phyloP scores from a whole-genome alignment of 2,113 vertebrate genomes.

The Neopipo cinnamomea region DNA sequence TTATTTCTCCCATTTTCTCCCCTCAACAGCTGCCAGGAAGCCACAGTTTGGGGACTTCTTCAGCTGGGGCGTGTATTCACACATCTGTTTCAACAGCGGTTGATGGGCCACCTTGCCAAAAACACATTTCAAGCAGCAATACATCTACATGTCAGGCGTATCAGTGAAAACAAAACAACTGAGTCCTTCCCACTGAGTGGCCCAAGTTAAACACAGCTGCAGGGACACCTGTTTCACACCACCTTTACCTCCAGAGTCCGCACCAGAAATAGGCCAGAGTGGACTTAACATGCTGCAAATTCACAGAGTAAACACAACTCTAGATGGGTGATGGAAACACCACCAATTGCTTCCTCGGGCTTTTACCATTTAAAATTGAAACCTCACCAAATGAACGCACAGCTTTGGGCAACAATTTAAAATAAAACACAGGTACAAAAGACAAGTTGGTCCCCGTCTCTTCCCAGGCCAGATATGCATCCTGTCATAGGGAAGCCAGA shows the following conservation, averaged over 20 bases:
- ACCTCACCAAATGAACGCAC: not conserved
- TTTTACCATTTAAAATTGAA: not conserved
- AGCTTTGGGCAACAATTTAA: not conserved
- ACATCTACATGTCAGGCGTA: not conserved
- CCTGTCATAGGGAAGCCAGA: not conserved
- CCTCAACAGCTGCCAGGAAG: not conserved
- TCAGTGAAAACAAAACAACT: not conserved
- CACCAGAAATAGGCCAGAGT: not conserved
- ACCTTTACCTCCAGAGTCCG: not conserved
- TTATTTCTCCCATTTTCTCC: not conserved
- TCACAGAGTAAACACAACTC: not conserved
- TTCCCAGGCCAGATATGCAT: not conserved
- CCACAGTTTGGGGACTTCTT: not conserved
- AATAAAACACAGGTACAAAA: not conserved
- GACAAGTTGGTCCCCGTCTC: not conserved
- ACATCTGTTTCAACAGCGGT: not conserved
- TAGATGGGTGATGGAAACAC: not conserved
- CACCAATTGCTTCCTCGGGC: fast-evolving
- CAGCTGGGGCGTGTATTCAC: not conserved
- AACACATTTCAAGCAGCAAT: not conserved
- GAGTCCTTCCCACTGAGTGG: fast-evolving
- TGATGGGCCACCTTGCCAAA: not conserved
- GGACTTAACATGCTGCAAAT: not conserved
- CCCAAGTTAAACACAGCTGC: not conserved
- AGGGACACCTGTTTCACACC: not conserved